Base-by-base conservation (phyloP, 2,888 invertebrate genomes). In the Melitaea athalia region DNA sequence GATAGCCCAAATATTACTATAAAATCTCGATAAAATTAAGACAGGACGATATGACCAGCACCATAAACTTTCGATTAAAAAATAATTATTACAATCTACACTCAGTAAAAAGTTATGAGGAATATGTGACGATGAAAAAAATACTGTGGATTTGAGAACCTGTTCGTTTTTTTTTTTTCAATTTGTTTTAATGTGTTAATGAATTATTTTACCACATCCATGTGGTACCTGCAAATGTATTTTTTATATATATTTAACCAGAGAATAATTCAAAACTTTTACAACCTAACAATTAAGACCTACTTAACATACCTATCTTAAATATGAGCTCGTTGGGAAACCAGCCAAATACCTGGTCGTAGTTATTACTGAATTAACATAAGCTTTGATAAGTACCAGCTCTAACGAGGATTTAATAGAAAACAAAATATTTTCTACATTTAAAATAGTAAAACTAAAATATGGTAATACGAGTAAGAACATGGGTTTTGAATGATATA, bases 311-410 rank as follows among this genome's bases (percentile, higher is more conserved):
- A 66, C 7, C 53, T 55, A 66, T n/a, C 53, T 55, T 55, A 55
- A 55, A 55, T 66, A 67, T 63, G 59, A 67, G 67, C 63, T 43
- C 50, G 59, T 59, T 67, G 50, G 67, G 67, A 63, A 50, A 43
- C 33, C 11, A 57, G 67, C 67, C 67, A 67, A 63, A 43, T 63
- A 67, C 67, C 59, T 67, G 67, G 43, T 50, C 43, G 50, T 57
- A 52, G 57, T 67, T 63, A 63, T 67, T 42, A 63, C 43, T 15
- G 53, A 55, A 63, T 59, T 63, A 67, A 31, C 45, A 45, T 45
- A 59, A 59, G 59, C 45, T 14, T 43, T 45, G 14, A 5, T 45
- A 59, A 45, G 17, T 45, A 31, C 38, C 38, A 12, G 43, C 45
- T 42, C 12, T 59, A 53, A 52, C 12, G 53, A 31, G 53, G 31